Percentiles rank a stretch among this genome's conserved stretches.
phyloP scores from a whole-genome alignment of 2,888 invertebrate genomes.

The Nebria brevicollis region DNA sequence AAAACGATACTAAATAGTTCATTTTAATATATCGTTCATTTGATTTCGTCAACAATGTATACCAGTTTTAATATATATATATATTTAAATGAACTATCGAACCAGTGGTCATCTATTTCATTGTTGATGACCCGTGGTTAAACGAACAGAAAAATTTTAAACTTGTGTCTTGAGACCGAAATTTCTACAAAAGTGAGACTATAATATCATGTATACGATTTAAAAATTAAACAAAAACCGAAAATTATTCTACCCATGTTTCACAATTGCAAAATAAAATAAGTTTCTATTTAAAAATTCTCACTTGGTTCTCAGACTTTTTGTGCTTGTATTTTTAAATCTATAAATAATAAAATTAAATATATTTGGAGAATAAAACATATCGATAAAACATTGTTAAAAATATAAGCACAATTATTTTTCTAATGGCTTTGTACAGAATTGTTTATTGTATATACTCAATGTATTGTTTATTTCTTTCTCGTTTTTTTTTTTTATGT shows the following conservation, averaged over 20 bases:
- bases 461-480: constrained; percentile 22
- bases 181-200: constrained; percentile 43
- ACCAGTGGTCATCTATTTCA: constrained; percentile 27
- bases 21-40: constrained; percentile 17
- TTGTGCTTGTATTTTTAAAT: constrained; percentile 42
- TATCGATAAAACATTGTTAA: constrained; percentile 34
- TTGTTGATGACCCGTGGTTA: not conserved
- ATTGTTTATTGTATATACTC: constrained; percentile 36
- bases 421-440: constrained; percentile 39
- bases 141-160: constrained; percentile 13
- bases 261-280: constrained; percentile 23
- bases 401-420: constrained; percentile 44
- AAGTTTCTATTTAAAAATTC: constrained; percentile 20
- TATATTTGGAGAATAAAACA: constrained; percentile 37
- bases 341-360: constrained; percentile 10
- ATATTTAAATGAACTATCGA: constrained; percentile 15
- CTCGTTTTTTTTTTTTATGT: constrained; percentile 18
- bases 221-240: constrained; percentile 9
- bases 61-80: constrained; percentile 31
- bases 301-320: constrained; percentile 31
- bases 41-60: not conserved
- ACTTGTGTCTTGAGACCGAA: constrained; percentile 45
- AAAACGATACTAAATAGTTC: constrained; percentile 24
- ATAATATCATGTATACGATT: constrained; percentile 47
- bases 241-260: not conserved